Evolutionary conservation across 2,113 vertebrate genomes (phyloP).

Genomic region (Drymodes brunneopygia): DNA sequence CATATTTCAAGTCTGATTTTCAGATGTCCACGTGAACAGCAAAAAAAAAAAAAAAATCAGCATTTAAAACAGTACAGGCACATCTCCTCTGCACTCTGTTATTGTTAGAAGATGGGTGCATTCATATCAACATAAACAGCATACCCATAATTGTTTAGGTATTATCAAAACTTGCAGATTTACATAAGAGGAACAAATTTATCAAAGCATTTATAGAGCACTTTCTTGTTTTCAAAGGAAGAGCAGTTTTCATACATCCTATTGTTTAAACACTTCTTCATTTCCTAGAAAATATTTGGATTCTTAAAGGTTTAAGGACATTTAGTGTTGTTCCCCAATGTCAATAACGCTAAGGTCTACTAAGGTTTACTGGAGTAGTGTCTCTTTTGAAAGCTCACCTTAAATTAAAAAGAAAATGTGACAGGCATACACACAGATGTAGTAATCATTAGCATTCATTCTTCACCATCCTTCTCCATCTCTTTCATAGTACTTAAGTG

Average conservation of each 20-base stretch:
- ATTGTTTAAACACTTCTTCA: neutral
- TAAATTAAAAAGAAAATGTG: neutral
- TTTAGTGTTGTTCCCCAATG: neutral
- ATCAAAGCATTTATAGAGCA: neutral
- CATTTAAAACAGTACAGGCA: neutral
- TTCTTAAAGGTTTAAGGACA: neutral
- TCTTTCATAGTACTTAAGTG: neutral
- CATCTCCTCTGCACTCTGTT: neutral
- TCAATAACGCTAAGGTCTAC: neutral
- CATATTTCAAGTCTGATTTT: neutral
- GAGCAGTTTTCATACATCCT: neutral
- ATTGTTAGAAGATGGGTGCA: neutral
- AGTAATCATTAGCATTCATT: neutral
- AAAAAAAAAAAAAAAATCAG: neutral
- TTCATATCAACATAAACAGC: neutral
- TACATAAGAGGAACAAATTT: neutral
- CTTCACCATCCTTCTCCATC: neutral
- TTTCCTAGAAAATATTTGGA: neutral
- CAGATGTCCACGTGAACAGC: neutral
- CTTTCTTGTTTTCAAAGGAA: neutral
- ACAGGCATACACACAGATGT: neutral
- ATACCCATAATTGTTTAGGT: neutral
- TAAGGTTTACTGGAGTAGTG: neutral
- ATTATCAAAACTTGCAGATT: neutral
- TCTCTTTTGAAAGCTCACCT: neutral